Base-by-base conservation (phyloP, 2,888 invertebrate genomes). In the Troilus luridus region DNA sequence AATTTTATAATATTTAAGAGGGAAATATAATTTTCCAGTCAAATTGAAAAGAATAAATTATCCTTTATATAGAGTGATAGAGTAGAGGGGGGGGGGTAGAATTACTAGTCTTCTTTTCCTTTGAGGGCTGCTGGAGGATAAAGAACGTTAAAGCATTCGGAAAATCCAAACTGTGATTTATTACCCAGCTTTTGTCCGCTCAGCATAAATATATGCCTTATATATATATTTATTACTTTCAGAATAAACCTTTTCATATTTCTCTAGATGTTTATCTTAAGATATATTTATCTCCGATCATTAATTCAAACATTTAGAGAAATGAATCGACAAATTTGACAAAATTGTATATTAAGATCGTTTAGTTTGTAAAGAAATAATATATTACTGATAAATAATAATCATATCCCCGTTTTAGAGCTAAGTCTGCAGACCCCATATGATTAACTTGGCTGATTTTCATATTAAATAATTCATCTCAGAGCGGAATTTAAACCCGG, bases 131-230 rank as follows among this genome's bases (percentile, higher is more conserved):
- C 72, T 9, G 17, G 72, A 77, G 72, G 19, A 77, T 77, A 77
- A 77, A 77, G 72, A 5, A 77, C 17, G 41, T 0, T 77, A 41
- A 77, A 77, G 72, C 72, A 77, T 77, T 77, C 72, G 72, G 72
- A 77, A 77, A 77, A 77, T 41, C 8, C 72, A 41, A 77, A 77
- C 72, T 17, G 72, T 77, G 72, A 77, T 77, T 41, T 9, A 77
- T 77, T 41, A 77, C 41, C 72, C 19, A 0, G 14, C 41, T 77
- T 0, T 41, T 19, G 2, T 77, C 41, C 72, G 2, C 41, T 41
- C 9, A 1, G 8, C 0, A 77, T 77, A 41, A 41, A 77, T 72
- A 72, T 27, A 11, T 27, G 14, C 72, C 19, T 19, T 27, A 24
- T 10, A 72, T 62, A 24, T 7, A 72, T 62, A 62, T 62, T 21